Evolutionary conservation across 2,113 vertebrate genomes (phyloP), one percentile per base, ranked within the genome.

Genomic region (Grammomys surdaster): DNA sequence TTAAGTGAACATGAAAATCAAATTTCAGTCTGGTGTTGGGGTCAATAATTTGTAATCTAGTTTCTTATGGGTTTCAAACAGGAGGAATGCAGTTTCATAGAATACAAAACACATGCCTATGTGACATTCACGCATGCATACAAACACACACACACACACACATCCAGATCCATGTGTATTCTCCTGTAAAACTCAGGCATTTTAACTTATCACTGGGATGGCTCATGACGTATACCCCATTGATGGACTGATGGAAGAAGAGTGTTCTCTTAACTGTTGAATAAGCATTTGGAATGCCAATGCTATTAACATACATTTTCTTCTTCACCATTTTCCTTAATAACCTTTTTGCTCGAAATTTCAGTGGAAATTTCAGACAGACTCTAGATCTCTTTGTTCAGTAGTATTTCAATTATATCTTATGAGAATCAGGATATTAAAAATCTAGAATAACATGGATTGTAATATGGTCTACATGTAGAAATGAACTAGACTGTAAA

Each of bases 331-430:
- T 82, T 96, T 95, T 87, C 51, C 16, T 26, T 17, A 13, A 73
- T 51, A 73, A 14, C 54, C 92, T 8, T 17, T 14, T 28, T 97
- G 16, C 43, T 31, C 92, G 72, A 90, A 94, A 72, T 26, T 77
- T 87, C 2, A 77, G 67, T 88, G 3, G 12, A 95, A 67, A 56
- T 93, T 94, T 84, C 82, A 46, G 24, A 58, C 94, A 26, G n/a
- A 88, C 14, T 67, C n/a, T 48, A 76, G 12, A 26, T 94, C 63
- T 36, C 31, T 91, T 95, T 78, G 28, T 77, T 89, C 40, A 48
- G n/a, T 20, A 76, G 8, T 70, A 76, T 89, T 95, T 95, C 8
- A n/a, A 90, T 81, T 36, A 87, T 87, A 92, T 92, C 16, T 92
- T 93, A 89, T 22, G 43, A 86, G 54, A 0, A 24, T 89, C 40